phyloP scores from a whole-genome alignment of 2,888 invertebrate genomes.

The Globia sparganii region DNA sequence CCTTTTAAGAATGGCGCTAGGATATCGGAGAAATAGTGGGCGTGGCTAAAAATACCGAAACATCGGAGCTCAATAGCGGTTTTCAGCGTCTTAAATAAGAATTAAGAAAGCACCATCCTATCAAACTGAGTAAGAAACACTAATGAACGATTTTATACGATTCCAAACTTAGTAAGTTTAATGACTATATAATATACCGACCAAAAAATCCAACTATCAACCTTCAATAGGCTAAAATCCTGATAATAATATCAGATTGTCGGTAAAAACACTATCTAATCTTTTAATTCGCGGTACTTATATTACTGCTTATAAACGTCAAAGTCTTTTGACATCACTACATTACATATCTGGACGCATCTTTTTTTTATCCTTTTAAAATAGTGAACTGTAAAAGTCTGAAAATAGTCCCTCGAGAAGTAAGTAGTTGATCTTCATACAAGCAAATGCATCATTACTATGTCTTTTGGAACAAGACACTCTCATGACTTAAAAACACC shows the following conservation, averaged over 20 bases:
- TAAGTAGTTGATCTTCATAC: background rate
- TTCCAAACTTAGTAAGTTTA: too few relatives aligned
- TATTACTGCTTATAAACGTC: slow-evolving; percentile 5
- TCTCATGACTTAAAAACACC: background rate
- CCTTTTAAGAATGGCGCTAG: too few relatives aligned
- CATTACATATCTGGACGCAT: background rate
- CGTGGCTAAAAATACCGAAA: too few relatives aligned
- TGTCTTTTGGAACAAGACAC: background rate
- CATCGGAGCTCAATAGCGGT: too few relatives aligned
- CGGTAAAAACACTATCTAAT: slow-evolving; percentile 12
- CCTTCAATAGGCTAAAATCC: background rate
- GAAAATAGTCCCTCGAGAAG: background rate
- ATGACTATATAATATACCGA: too few relatives aligned
- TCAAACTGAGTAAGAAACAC: too few relatives aligned
- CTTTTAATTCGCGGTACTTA: slow-evolving; percentile 13
- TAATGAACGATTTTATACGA: too few relatives aligned
- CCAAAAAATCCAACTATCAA: background rate
- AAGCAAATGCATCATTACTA: background rate
- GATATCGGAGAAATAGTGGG: too few relatives aligned
- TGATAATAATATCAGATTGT: background rate
- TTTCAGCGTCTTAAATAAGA: too few relatives aligned
- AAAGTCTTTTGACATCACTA: background rate
- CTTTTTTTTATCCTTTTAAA: background rate
- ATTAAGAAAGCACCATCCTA: too few relatives aligned
- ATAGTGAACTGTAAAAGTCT: background rate